phyloP scores from a whole-genome alignment of 1,140 invertebrate genomes.

The Pseudomyrmex dendroicus region DNA sequence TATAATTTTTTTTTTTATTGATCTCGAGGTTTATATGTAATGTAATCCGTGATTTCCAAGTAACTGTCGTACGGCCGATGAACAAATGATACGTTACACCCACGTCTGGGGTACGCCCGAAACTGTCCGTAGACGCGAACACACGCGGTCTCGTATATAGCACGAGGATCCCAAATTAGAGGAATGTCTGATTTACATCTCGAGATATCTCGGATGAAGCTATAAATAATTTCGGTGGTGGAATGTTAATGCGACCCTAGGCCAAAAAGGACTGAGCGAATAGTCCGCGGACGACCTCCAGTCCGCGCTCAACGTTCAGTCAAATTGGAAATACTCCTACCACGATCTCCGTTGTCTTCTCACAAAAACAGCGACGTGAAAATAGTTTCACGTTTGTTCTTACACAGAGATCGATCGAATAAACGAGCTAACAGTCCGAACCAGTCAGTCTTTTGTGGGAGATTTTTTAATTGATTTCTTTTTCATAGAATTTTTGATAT shows the following conservation, averaged over 20 bases:
- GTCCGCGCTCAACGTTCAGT: constrained; percentile 68
- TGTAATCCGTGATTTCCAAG: not conserved
- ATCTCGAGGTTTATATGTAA: constrained; percentile 32
- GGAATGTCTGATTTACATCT: constrained; percentile 82
- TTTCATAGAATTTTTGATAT: too few relatives aligned
- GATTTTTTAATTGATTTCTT: constrained; percentile 2
- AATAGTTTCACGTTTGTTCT: constrained; percentile 9
- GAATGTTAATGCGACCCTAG: constrained; percentile 81
- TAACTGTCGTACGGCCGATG: constrained; percentile 8
- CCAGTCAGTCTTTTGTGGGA: not conserved
- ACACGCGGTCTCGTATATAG: constrained; percentile 29
- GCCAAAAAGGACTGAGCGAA: constrained; percentile 74
- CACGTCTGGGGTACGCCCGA: constrained; percentile 36
- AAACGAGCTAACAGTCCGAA: constrained; percentile 19
- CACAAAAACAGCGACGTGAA: constrained; percentile 21
- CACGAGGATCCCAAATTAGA: constrained; percentile 78
- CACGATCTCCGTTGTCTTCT: constrained; percentile 31
- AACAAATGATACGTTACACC: constrained; percentile 63
- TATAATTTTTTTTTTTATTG: not conserved
- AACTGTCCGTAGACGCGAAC: constrained; percentile 58
- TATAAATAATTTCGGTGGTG: constrained; percentile 82
- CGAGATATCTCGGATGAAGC: constrained; percentile 81
- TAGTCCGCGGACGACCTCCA: constrained; percentile 69
- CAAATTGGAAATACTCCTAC: constrained; percentile 70
- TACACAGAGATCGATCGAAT: constrained; percentile 24